Base-by-base conservation (phyloP, 2,113 vertebrate species). In the Camelus dromedarius region DNA sequence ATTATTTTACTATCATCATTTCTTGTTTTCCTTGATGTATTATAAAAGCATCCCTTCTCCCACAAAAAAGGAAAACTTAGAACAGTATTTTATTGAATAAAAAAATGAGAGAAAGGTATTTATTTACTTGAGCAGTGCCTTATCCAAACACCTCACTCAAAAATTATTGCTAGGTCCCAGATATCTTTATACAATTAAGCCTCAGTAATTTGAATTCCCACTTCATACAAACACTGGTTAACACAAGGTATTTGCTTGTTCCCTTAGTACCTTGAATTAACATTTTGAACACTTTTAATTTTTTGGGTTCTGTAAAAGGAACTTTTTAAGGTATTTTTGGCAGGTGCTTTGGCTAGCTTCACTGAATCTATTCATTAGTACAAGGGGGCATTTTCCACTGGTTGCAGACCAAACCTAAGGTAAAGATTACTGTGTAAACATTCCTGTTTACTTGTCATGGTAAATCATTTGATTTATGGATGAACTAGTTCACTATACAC, bases 301-400 rank as follows among this genome's bases (percentile, higher is more conserved):
- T 97, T 64, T 8, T 11, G 22, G 46, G 60, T 85, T 91, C 54
- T 95, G 30, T 87, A 89, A 97, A 95, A 91, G 91, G 72, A 96
- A 93, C 1, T 86, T 96, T 96, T 91, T 2, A 93, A 96, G 82
- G 75, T 96, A 77, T 94, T 97, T 97, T 97, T 97, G 97, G 96
- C 95, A 98, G 96, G 89, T 97, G 93, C 46, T 79, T 89, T 94
- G 95, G 95, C 89, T 9, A n/a, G 67, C 46, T 85, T 97, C 86
- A 97, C 67, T 96, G 91, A 91, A 85, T 79, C 91, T 67, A 97
- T 94, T 98, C 97, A 98, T 97, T 79, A 95, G 92, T 16, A 94
- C 28, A 89, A 95, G 77, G 91, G 80, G 67, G 79, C 50, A 95
- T 97, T 98, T 94, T 97, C 46, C 73, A 58, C 72, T 56, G 28